These are phyloP conservation scores for Grapholita molesta DNA, from an alignment of 1,140 invertebrate genomes.

Conservation along the genomic window DNA sequence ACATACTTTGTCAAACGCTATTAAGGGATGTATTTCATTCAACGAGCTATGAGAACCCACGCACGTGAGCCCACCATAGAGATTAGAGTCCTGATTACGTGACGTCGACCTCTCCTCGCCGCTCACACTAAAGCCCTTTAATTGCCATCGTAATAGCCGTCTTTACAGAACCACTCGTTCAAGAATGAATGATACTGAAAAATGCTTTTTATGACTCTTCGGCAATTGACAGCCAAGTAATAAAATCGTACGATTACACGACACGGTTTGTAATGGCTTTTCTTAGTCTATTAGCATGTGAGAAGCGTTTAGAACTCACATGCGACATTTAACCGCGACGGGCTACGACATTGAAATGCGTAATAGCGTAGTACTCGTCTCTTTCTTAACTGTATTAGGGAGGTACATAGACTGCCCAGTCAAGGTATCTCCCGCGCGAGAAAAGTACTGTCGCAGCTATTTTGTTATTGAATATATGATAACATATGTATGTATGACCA, in stretches of 20 bases:
- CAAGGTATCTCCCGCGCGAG: too few relatives aligned
- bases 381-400: too few relatives aligned
- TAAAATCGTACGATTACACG: slow-evolving; percentile 20
- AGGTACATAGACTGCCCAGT: too few relatives aligned
- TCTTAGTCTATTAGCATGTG: slow-evolving; percentile 10
- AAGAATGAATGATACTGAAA: not conserved
- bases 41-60: slow-evolving; percentile 36
- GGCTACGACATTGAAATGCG: too few relatives aligned
- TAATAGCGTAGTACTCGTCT: too few relatives aligned
- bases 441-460: too few relatives aligned
- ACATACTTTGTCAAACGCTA: not conserved
- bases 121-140: slow-evolving; percentile 23
- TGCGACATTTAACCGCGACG: slow-evolving; percentile 14
- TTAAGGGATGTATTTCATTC: not conserved
- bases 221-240: slow-evolving; percentile 1
- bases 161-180: not conserved
- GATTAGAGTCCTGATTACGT: slow-evolving; percentile 65
- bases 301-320: slow-evolving; percentile 16
- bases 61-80: slow-evolving; percentile 60
- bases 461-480: too few relatives aligned
- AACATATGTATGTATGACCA: too few relatives aligned
- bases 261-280: slow-evolving; percentile 22
- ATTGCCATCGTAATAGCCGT: slow-evolving; percentile 7
- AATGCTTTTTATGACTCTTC: not conserved
- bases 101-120: slow-evolving; percentile 53